Percentiles rank a stretch among this genome's conserved stretches.
These are phyloP conservation scores for Phengaris arion DNA, from an alignment of 2,888 invertebrate genomes.

Conservation along the genomic window DNA sequence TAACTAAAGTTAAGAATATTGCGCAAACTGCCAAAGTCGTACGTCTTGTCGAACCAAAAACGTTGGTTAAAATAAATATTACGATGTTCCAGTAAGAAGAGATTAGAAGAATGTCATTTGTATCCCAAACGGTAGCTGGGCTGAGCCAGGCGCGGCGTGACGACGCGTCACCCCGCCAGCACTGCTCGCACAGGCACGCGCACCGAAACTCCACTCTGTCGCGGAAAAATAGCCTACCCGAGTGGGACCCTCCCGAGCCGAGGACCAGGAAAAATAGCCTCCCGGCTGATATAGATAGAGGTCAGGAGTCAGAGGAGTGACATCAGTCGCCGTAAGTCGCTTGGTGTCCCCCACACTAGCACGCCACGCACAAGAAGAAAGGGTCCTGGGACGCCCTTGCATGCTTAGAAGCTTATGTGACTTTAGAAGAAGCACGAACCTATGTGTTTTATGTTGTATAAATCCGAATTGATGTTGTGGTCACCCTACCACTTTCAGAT, in stretches of 20 bases:
- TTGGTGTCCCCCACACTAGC: constrained; percentile 73
- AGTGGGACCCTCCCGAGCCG: constrained; percentile 72
- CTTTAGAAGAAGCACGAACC: constrained; percentile 65
- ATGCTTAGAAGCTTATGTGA: constrained; percentile 76
- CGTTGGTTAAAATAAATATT: constrained; percentile 4
- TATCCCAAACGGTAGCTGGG: constrained; percentile 78
- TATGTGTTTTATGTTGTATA: constrained; percentile 41
- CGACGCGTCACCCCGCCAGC: constrained; percentile 66
- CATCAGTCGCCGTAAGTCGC: constrained; percentile 70
- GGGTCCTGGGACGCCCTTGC: constrained; percentile 73
- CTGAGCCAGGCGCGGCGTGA: constrained; percentile 71
- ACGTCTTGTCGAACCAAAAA: background rate
- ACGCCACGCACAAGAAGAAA: constrained; percentile 65
- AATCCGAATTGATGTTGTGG: constrained; percentile 30
- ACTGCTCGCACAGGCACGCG: constrained; percentile 73
- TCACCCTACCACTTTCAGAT: constrained; percentile 24
- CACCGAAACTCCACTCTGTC: constrained; percentile 63
- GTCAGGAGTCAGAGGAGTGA: constrained; percentile 63
- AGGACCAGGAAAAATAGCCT: constrained; percentile 72
- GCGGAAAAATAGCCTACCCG: constrained; percentile 74
- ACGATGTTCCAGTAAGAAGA: constrained; percentile 36
- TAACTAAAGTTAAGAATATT: background rate
- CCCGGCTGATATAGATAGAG: constrained; percentile 63
- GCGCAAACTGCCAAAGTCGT: background rate
- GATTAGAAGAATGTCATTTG: constrained; percentile 70